These are phyloP conservation scores for Spea bombifrons DNA, from an alignment of 2,113 vertebrate genomes.

Conservation along the genomic window DNA sequence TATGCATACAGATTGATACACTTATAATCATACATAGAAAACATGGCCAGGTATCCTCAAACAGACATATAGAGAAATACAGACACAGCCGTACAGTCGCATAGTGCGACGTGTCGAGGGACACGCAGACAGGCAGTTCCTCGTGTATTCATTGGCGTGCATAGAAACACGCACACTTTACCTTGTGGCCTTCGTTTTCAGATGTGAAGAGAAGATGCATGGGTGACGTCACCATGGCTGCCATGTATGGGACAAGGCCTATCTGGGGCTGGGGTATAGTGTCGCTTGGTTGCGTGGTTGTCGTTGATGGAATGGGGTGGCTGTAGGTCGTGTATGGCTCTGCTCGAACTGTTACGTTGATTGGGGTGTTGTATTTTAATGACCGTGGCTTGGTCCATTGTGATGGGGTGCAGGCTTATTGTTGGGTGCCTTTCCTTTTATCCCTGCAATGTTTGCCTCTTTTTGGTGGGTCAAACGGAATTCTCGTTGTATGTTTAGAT, in stretches of 20 bases:
- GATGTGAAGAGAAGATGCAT: conserved; percentile 29
- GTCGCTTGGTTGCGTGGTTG: conserved; percentile 4
- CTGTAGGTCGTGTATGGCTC: too few species aligned
- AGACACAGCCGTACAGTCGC: background rate
- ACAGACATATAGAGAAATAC: background rate
- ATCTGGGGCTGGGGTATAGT: conserved; percentile 28
- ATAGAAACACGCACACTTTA: background rate
- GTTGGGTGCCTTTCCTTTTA: background rate
- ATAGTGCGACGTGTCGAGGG: background rate
- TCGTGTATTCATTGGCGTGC: background rate
- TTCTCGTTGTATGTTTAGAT: too few species aligned
- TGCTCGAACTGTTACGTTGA: too few species aligned
- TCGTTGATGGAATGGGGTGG: background rate
- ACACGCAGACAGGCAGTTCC: background rate
- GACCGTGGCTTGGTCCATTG: too few species aligned
- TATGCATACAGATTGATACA: background rate
- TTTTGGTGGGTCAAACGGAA: background rate
- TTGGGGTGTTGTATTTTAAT: too few species aligned
- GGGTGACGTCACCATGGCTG: conserved; percentile 39
- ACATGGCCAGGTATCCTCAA: background rate
- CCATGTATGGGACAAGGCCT: conserved; percentile 39
- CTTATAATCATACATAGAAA: background rate
- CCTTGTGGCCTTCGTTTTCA: background rate
- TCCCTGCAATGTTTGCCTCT: background rate
- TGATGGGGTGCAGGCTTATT: background rate